Evolutionary conservation across 2,113 vertebrate species (phyloP).

Genomic region (Sturnira hondurensis): DNA sequence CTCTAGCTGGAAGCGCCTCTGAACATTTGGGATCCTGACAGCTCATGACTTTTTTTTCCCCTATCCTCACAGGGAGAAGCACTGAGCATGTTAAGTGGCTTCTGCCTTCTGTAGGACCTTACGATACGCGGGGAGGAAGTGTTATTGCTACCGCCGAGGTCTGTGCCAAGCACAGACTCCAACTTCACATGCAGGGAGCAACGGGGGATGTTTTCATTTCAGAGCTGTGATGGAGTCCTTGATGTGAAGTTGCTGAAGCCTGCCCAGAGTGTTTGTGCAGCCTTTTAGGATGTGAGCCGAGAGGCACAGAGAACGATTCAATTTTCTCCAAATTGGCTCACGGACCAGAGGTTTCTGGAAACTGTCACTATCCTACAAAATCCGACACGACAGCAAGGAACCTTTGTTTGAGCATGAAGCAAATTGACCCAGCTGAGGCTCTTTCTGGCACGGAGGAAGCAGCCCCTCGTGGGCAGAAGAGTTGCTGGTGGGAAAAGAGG

Average conservation of each 20-base stretch:
- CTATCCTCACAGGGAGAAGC: background rate
- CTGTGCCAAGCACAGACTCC: background rate
- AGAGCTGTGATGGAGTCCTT: conserved; percentile 1
- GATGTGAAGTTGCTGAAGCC: conserved; percentile 38
- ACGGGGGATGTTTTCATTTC: conserved; percentile 23
- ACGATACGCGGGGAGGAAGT: background rate
- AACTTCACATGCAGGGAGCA: background rate
- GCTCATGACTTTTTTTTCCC: background rate
- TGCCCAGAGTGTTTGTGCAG: conserved; percentile 17
- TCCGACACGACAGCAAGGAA: background rate
- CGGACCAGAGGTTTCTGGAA: conserved; percentile 27
- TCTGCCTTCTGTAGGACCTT: background rate
- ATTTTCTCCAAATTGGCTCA: conserved; percentile 58
- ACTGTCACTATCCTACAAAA: conserved; percentile 35
- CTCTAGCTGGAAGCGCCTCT: background rate
- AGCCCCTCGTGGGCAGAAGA: background rate
- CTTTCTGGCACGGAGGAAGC: background rate
- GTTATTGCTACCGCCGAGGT: background rate
- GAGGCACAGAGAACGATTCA: conserved; percentile 24
- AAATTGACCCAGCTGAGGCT: background rate
- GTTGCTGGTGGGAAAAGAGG: background rate
- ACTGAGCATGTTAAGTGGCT: background rate
- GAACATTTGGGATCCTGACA: background rate
- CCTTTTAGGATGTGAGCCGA: conserved; percentile 41
- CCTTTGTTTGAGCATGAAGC: background rate